Evolutionary conservation across 2,888 invertebrate species (phyloP), one percentile per base, ranked within the genome.

Genomic region (Sussaba pulchella): DNA sequence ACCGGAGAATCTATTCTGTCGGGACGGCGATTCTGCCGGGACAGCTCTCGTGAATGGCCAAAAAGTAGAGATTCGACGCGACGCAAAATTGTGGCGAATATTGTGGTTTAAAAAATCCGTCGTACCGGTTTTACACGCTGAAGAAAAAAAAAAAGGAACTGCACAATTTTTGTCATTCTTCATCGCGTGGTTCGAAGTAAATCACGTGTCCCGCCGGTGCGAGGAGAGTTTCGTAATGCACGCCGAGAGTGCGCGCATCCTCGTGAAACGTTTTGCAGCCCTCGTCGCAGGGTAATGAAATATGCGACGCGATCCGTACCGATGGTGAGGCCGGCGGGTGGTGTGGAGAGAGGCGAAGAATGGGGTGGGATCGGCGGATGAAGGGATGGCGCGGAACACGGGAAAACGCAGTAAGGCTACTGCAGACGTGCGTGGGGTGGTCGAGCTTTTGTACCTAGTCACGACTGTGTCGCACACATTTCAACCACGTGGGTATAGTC

Each of bases 231-330:
- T 36, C 52, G 76, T 72, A 75, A 75, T 54, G 71, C 80, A 71
- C 71, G 67, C 80, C 71, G 67, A n/a, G 45, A 81, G 76, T 72
- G 57, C 70, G 72, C 72, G 31, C 59, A 64, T 59, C 43, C 54
- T 41, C 57, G 74, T 54, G 66, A 39, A 66, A 66, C 52, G 54
- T 54, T 41, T 12, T 14, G 4, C 26, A 24, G 39, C 24, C 47
- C 45, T 67, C 63, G 54, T 41, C 71, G 73, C 61, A 47, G 47
- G 45, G 52, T 77, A 73, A 82, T 82, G 80, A 82, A 81, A 82
- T 81, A 82, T 82, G 73, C 66, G 77, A 77, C 52, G 45, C 61
- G 67, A 72, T 67, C 67, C 66, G 41, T 67, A 72, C 67, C 17
- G 54, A 2, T 21, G 19, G 54, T 26, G 14, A 41, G 19, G 17